Conservation (phyloP, 1,140 invertebrate genomes). For the Babylonia areolata region DNA sequence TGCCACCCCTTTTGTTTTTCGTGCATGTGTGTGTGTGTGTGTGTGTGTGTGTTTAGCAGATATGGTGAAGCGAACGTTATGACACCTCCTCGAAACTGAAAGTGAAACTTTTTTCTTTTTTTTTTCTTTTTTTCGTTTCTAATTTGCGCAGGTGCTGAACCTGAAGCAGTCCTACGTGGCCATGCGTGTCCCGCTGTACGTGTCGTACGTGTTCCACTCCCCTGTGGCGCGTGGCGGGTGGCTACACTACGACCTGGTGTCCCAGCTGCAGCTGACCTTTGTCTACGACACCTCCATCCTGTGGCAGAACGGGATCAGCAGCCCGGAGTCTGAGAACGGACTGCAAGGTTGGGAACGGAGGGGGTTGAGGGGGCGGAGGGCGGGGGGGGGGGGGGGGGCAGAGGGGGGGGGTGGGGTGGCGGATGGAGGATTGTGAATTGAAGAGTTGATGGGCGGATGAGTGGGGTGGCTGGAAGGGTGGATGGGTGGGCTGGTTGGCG, state of each 20-base stretch:
- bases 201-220: conserved; percentile 76
- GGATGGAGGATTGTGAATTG: too few species aligned
- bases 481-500: too few species aligned
- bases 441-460: too few species aligned
- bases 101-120: too few species aligned
- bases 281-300: conserved; percentile 76
- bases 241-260: conserved; percentile 73
- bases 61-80: too few species aligned
- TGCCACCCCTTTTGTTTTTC: too few species aligned
- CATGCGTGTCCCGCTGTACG: conserved; percentile 72
- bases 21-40: too few species aligned
- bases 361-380: not conserved
- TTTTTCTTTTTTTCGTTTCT: too few species aligned
- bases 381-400: not conserved
- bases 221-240: conserved; percentile 69
- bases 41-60: too few species aligned
- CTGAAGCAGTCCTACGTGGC: conserved; percentile 73
- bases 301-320: conserved; percentile 75
- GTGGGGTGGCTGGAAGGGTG: too few species aligned
- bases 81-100: too few species aligned
- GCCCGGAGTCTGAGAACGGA: conserved; percentile 59
- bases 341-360: conserved; percentile 62
- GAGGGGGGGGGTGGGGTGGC: too few species aligned
- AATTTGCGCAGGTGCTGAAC: conserved; percentile 68
- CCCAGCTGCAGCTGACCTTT: conserved; percentile 72